A percentile compares a stretch with the other conserved stretches of the same genome.
phyloP scores from a whole-genome alignment of 2,888 invertebrate species.

The Cryptocheilus praepositus region DNA sequence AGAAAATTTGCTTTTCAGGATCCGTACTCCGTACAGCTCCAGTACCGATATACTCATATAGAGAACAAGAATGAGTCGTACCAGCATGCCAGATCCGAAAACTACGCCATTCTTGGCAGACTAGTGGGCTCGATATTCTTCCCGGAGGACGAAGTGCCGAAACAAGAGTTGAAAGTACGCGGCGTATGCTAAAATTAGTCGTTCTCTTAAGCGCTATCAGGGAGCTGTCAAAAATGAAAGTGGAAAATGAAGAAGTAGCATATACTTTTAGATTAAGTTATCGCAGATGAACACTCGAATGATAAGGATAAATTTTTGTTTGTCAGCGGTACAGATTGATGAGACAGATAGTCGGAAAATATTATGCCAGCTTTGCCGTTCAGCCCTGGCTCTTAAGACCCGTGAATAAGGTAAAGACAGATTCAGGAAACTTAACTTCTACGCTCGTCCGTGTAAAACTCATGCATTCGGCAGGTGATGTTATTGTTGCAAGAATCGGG shows the following conservation, averaged over 20 bases:
- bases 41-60: constrained; percentile 46
- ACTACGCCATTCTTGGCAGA: constrained; percentile 62
- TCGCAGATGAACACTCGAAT: neutral
- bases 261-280: neutral
- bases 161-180: constrained; percentile 57
- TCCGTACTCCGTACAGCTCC: constrained; percentile 50
- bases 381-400: constrained; percentile 67
- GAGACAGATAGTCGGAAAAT: constrained; percentile 55
- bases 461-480: constrained; percentile 60
- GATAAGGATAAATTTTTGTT: neutral
- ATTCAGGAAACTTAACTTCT: too few relatives aligned
- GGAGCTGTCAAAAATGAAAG: too few relatives aligned
- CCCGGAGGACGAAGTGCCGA: constrained; percentile 55
- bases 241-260: too few relatives aligned
- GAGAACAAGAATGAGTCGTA: constrained; percentile 37
- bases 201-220: too few relatives aligned
- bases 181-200: neutral
- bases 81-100: constrained; percentile 49
- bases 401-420: constrained; percentile 62
- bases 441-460: too few relatives aligned
- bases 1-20: constrained; percentile 46
- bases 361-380: constrained; percentile 61
- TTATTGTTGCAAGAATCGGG: constrained; percentile 60
- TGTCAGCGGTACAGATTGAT: constrained; percentile 63
- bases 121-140: constrained; percentile 61